Evolutionary conservation across 2,888 invertebrate genomes (phyloP).

Genomic region (Mimas tiliae): DNA sequence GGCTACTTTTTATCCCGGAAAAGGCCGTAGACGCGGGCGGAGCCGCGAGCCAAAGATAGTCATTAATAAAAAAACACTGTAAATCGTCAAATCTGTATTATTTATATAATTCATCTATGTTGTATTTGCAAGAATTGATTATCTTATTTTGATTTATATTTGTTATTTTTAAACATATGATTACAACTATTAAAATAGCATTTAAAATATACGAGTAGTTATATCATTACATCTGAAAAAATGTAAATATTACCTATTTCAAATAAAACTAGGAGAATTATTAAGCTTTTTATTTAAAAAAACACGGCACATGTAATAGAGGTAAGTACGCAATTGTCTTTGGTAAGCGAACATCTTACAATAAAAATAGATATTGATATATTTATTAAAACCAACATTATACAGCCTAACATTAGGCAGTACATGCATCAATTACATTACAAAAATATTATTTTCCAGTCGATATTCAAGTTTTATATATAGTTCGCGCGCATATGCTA

Average conservation of each 20-base stretch:
- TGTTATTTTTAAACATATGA: no score
- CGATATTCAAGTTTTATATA: background rate
- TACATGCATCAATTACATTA: conserved; percentile 1
- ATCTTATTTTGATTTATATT: no score
- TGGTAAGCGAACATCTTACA: conserved; percentile 37
- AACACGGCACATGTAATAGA: conserved; percentile 15
- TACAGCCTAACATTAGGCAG: conserved; percentile 26
- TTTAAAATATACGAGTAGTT: conserved; percentile 12
- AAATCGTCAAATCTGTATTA: no score
- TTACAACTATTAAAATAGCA: no score
- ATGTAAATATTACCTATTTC: conserved; percentile 12
- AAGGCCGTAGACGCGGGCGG: no score
- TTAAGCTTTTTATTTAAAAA: conserved; percentile 24
- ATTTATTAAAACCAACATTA: conserved; percentile 27
- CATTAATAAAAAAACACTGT: no score
- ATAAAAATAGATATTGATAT: conserved; percentile 1
- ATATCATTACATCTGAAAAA: conserved; percentile 22
- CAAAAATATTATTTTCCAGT: background rate
- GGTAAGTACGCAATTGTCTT: conserved; percentile 44
- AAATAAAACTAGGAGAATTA: background rate
- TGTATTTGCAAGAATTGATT: no score
- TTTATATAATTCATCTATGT: no score
- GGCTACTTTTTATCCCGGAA: no score
- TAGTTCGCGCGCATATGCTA: no score
- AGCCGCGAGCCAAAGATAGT: no score